Conservation (phyloP, 2,888 invertebrate species). For the Apoda limacodes region DNA sequence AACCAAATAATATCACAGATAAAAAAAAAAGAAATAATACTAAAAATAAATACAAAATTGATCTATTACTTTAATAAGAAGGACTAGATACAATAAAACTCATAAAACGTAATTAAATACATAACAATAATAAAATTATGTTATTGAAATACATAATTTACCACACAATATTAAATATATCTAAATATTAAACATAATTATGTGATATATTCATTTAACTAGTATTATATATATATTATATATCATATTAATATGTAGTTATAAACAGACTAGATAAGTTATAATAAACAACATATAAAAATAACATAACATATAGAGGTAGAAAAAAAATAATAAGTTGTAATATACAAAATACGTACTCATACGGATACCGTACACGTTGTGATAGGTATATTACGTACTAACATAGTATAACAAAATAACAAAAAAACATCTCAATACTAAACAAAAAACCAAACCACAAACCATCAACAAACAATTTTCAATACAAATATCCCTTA, state of each 20-base stretch:
- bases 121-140: too few species aligned
- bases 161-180: slow-evolving; percentile 10
- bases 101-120: too few species aligned
- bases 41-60: too few species aligned
- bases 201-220: slow-evolving; percentile 12
- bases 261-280: slow-evolving; percentile 51
- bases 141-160: slow-evolving; percentile 13
- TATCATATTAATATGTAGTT: too few species aligned
- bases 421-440: slow-evolving; percentile 59
- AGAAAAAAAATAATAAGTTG: slow-evolving; percentile 27
- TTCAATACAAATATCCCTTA: slow-evolving; percentile 38
- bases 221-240: slow-evolving; percentile 3
- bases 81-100: too few species aligned
- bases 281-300: slow-evolving; percentile 23
- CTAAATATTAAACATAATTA: slow-evolving; percentile 10
- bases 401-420: slow-evolving; percentile 55
- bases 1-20: too few species aligned
- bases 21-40: too few species aligned
- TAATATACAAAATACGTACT: slow-evolving; percentile 52
- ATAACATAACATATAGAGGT: slow-evolving; percentile 12
- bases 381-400: slow-evolving; percentile 41
- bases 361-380: slow-evolving; percentile 65
- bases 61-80: too few species aligned
- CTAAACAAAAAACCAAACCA: slow-evolving; percentile 55
- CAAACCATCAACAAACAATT: slow-evolving; percentile 27